Evolutionary conservation across 2,888 invertebrate species (phyloP).

Genomic region (Polyommatus iphigenia): DNA sequence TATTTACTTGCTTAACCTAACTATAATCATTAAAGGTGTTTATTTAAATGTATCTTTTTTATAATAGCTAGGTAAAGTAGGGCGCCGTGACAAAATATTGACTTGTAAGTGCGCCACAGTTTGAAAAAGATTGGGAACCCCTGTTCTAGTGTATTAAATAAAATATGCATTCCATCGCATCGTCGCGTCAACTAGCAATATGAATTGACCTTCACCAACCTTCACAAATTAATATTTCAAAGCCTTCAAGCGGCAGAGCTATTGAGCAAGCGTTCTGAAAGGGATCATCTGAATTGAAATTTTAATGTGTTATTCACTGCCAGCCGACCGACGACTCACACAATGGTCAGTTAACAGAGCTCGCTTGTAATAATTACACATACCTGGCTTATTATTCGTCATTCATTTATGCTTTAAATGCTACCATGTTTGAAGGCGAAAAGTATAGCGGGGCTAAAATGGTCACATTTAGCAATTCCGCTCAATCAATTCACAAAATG

Average conservation of each 20-base stretch:
- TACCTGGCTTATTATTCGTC: not conserved
- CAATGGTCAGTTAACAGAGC: slow-evolving; percentile 6
- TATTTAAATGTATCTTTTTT: too few relatives aligned
- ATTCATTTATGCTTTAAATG: not conserved
- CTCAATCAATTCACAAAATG: too few relatives aligned
- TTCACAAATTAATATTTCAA: not conserved
- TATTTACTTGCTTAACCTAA: too few relatives aligned
- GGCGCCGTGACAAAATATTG: too few relatives aligned
- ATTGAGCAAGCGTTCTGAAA: slow-evolving; percentile 24
- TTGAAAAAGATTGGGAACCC: too few relatives aligned
- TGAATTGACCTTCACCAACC: not conserved
- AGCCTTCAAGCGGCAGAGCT: not conserved
- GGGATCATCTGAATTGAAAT: slow-evolving; percentile 27
- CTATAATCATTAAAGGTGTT: too few relatives aligned
- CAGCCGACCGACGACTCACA: slow-evolving; percentile 16
- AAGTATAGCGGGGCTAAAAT: not conserved
- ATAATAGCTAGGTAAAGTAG: too few relatives aligned
- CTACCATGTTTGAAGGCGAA: not conserved
- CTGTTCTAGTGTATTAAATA: too few relatives aligned
- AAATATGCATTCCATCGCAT: not conserved
- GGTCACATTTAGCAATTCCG: too few relatives aligned
- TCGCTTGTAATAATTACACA: slow-evolving; percentile 11
- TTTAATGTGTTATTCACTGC: slow-evolving; percentile 27
- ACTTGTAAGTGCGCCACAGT: too few relatives aligned
- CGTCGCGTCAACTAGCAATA: not conserved